phyloP scores from a whole-genome alignment of 2,113 vertebrate species.

The Oreotrochilus melanogaster region DNA sequence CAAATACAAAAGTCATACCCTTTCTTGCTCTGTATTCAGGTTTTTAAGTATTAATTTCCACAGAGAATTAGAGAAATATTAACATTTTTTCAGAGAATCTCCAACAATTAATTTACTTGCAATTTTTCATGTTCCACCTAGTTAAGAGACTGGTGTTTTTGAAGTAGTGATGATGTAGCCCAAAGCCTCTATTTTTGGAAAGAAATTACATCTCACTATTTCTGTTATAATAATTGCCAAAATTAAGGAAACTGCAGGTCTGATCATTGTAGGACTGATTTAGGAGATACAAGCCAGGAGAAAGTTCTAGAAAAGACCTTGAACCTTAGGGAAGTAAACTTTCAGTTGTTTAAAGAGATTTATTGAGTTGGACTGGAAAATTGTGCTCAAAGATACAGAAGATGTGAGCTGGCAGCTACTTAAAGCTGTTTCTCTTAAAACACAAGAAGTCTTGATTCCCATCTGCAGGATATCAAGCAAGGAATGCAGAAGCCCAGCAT shows the following conservation, averaged over 20 bases:
- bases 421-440: accelerated
- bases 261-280: neutral
- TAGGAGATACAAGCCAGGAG: accelerated
- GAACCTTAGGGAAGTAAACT: neutral
- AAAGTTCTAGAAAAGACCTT: neutral
- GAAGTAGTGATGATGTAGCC: neutral
- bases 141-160: neutral
- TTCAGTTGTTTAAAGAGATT: neutral
- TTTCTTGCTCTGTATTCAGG: neutral
- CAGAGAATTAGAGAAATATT: neutral
- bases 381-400: neutral
- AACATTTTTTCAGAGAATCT: accelerated
- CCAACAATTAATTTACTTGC: neutral
- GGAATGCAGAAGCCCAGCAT: neutral
- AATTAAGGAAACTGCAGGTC: neutral
- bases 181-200: neutral
- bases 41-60: neutral
- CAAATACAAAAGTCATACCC: neutral
- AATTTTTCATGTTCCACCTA: neutral
- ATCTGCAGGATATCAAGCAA: neutral
- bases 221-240: neutral
- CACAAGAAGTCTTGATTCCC: neutral
- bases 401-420: neutral
- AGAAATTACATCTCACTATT: neutral
- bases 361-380: neutral